Conservation (phyloP, 1,140 invertebrate species). For the Pogonus chalceus region DNA sequence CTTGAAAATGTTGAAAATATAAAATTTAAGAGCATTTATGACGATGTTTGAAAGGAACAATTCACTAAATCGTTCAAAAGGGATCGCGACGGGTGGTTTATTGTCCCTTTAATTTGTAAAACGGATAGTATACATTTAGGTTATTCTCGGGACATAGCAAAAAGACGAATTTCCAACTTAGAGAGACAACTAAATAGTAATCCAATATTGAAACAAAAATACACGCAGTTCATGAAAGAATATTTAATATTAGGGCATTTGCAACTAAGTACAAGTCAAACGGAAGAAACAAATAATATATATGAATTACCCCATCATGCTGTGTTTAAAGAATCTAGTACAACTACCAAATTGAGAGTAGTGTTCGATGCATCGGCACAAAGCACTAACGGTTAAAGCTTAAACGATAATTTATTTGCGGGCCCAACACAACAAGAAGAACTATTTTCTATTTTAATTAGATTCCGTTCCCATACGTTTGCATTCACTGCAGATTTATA, state of each 20-base stretch:
- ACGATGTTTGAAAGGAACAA: conserved; percentile 22
- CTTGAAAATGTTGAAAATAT: conserved; percentile 18
- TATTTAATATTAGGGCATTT: conserved; percentile 27
- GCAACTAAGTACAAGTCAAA: too few relatives aligned
- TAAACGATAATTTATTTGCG: conserved; percentile 20
- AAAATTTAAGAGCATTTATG: conserved; percentile 20
- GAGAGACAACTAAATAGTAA: conserved; percentile 25
- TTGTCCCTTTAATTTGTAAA: conserved; percentile 32
- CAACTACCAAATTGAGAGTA: conserved; percentile 27
- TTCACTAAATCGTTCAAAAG: conserved; percentile 21
- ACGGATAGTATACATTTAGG: conserved; percentile 20
- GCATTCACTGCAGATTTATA: conserved; percentile 34
- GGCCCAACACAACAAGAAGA: conserved; percentile 22
- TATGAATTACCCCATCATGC: conserved; percentile 34
- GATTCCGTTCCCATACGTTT: conserved; percentile 30
- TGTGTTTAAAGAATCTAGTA: conserved; percentile 27
- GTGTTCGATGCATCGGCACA: conserved; percentile 32
- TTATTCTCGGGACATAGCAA: conserved; percentile 25
- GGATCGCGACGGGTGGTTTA: conserved; percentile 23
- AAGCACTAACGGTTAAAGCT: conserved; percentile 18
- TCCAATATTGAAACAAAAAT: conserved; percentile 18
- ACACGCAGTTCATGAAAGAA: conserved; percentile 30
- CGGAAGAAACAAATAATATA: neutral
- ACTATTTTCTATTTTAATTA: conserved; percentile 28
- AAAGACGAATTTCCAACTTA: conserved; percentile 22